Conservation (phyloP, 2,113 vertebrate species). For the Erythrocebus patas region DNA sequence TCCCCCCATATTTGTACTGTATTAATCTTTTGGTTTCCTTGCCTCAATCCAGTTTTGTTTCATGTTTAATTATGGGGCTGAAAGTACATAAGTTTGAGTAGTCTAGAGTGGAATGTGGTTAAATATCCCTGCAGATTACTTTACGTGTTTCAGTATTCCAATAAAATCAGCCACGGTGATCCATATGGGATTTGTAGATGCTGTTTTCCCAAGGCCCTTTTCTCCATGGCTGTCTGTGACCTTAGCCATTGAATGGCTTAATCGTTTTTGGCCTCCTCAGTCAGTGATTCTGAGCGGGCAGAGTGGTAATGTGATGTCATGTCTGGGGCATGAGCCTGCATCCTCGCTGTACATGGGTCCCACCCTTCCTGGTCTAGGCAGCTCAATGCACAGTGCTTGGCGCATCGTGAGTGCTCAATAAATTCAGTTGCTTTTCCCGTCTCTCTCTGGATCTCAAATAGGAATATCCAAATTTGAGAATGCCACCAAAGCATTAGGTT, state of each 20-base stretch:
- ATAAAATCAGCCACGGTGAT: neutral
- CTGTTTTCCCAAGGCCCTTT: neutral
- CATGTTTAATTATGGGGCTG: neutral
- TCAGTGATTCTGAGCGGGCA: slow-evolving; percentile 37
- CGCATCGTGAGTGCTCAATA: slow-evolving; percentile 50
- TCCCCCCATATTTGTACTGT: neutral
- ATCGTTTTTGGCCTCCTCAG: slow-evolving; percentile 60
- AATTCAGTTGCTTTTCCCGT: slow-evolving; percentile 64
- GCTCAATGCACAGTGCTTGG: slow-evolving; percentile 64
- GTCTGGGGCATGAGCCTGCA: slow-evolving; percentile 65
- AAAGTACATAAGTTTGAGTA: neutral
- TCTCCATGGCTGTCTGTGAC: slow-evolving; percentile 39
- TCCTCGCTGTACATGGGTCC: slow-evolving; percentile 38
- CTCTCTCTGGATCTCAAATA: neutral
- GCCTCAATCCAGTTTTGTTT: neutral
- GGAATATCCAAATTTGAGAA: slow-evolving; percentile 15
- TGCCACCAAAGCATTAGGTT: neutral
- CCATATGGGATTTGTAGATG: neutral
- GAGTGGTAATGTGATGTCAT: slow-evolving; percentile 64
- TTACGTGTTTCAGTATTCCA: neutral
- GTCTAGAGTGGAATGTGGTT: neutral
- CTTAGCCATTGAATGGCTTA: slow-evolving; percentile 51
- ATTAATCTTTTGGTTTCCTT: neutral
- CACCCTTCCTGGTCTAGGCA: slow-evolving; percentile 68
- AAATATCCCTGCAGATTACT: neutral